phyloP scores from a whole-genome alignment of 2,888 invertebrate species.

The Sesamia inferens region DNA sequence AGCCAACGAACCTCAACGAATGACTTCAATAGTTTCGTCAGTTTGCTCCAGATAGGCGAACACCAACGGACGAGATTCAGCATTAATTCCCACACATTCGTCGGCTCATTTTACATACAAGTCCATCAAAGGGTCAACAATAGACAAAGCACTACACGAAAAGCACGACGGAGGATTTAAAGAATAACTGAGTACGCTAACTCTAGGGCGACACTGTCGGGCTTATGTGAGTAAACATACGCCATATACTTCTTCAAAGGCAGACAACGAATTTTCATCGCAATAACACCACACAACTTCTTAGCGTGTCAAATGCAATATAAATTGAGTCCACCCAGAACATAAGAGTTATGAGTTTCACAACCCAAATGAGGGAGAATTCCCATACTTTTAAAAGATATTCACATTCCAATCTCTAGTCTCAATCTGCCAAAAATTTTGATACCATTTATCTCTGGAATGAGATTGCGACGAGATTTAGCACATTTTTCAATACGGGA shows the following conservation, averaged over 20 bases:
- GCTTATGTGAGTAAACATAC: neutral
- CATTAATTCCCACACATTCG: conserved; percentile 35
- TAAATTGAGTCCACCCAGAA: too few relatives aligned
- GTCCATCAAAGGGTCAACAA: conserved; percentile 38
- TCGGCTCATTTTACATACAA: conserved; percentile 7
- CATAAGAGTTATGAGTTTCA: too few relatives aligned
- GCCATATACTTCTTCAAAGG: neutral
- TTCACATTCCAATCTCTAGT: neutral
- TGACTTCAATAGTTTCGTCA: conserved; percentile 15
- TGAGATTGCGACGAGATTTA: neutral
- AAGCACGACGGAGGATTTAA: conserved; percentile 57
- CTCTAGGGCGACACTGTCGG: conserved; percentile 6
- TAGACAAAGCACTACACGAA: conserved; percentile 52
- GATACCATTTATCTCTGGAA: neutral
- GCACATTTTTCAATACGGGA: neutral
- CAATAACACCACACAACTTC: neutral
- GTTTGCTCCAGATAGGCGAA: conserved; percentile 10
- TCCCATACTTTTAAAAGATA: neutral
- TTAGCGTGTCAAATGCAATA: neutral
- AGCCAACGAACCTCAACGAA: conserved; percentile 31
- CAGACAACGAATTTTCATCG: neutral
- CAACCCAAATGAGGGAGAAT: neutral
- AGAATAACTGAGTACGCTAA: conserved; percentile 44
- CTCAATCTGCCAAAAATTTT: neutral
- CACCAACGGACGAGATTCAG: conserved; percentile 40